Evolutionary conservation across 2,888 invertebrate species (phyloP), one percentile per base, ranked within the genome.

Genomic region (Bellardia pandia): DNA sequence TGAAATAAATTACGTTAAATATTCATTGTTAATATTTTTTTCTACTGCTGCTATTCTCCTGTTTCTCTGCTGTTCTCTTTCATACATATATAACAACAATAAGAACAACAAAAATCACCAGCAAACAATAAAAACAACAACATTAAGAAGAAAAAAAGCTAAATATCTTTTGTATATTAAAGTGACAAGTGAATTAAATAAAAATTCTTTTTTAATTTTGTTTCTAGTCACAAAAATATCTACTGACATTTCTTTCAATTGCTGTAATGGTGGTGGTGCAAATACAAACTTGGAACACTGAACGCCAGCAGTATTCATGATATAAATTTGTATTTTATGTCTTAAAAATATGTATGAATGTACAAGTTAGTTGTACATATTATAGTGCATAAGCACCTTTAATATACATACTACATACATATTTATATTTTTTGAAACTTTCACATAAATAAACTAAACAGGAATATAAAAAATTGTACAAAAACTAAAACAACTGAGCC

Each of bases 151-250:
- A 4, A 48, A 45, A 48, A 68, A 23, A 23, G 23, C 60, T 69
- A 69, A 60, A 62, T 48, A 87, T 87, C 87, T 87, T 87, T 87
- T 78, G 85, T 69, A 75, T 69, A 87, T 87, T 87, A 75, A 87
- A 85, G 81, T 87, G 85, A 87, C 86, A 87, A 87, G 74, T 85
- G 84, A 87, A 87, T 84, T 84, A 87, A 87, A 81, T 84, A 74
- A 77, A 62, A 30, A 13, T 58, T 58, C 23, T 23, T 56, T 68
- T 84, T 68, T 76, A 75, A 62, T 75, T 48, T 58, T 81, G 5
- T 48, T 30, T 45, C 23, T 58, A 51, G 16, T n/a, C 48, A 45
- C 16, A 16, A 53, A 45, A 45, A 45, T 45, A 45, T 45, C 60
- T 40, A 30, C 42, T 42, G 69, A 69, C 51, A 48, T 51, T 51